Conservation (phyloP, 2,888 invertebrate species). For the Osmoderma eremita region DNA sequence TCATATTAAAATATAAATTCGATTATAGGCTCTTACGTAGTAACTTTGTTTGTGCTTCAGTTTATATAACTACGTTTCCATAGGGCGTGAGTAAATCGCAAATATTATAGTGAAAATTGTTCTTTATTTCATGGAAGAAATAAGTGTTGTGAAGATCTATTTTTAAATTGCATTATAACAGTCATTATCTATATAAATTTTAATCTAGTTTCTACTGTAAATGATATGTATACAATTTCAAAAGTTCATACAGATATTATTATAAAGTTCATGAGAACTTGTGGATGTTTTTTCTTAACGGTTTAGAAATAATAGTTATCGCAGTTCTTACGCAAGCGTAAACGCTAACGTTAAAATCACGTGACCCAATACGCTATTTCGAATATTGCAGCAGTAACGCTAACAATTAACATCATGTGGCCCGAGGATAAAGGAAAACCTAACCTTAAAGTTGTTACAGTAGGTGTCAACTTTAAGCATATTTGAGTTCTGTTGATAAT, state of each 20-base stretch:
- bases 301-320: no score
- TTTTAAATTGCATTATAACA: constrained; percentile 12
- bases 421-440: no score
- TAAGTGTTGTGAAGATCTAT: neutral
- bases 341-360: no score
- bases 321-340: no score
- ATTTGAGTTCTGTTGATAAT: no score
- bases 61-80: constrained; percentile 1
- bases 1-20: neutral
- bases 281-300: no score
- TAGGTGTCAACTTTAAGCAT: no score
- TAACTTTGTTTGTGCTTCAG: constrained; percentile 7
- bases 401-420: no score
- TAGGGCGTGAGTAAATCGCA: constrained; percentile 16
- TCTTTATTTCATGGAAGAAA: neutral
- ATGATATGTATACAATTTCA: constrained; percentile 22
- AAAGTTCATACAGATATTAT: constrained; percentile 23
- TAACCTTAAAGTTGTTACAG: no score
- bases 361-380: no score
- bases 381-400: no score
- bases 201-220: constrained; percentile 20
- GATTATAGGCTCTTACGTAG: constrained; percentile 11
- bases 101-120: neutral
- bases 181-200: constrained; percentile 1
- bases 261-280: no score